Conservation (phyloP, 1,140 invertebrate genomes). For the Macrotrachela quadricornifera region DNA sequence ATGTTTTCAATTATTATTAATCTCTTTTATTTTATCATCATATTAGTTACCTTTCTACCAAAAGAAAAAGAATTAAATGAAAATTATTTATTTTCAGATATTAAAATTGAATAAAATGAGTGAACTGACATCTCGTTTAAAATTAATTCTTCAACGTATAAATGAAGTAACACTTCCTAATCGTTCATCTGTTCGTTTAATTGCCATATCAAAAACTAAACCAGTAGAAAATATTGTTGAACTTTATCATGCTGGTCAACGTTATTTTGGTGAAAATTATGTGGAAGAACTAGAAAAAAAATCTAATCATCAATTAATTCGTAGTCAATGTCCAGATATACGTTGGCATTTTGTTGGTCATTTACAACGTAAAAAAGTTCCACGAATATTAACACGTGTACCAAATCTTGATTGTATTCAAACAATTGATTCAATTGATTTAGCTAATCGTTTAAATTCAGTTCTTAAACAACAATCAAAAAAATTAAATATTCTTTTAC, state of each 20-base stretch:
- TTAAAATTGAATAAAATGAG: no score
- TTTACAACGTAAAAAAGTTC: conserved; percentile 70
- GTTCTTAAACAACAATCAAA: conserved; percentile 42
- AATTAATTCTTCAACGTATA: no score
- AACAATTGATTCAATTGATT: conserved; percentile 60
- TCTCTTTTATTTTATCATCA: no score
- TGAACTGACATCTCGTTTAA: no score
- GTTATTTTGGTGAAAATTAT: conserved; percentile 93
- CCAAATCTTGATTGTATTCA: conserved; percentile 61
- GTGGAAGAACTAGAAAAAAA: conserved; percentile 65
- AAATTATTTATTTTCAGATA: no score
- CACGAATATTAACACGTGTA: conserved; percentile 15
- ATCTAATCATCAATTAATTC: conserved; percentile 44
- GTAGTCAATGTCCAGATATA: conserved; percentile 64
- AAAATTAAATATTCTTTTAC: conserved; percentile 33
- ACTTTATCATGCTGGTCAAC: conserved; percentile 64
- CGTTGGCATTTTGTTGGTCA: conserved; percentile 94
- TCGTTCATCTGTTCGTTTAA: conserved; percentile 32
- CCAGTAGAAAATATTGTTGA: conserved; percentile 49
- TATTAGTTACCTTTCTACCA: no score
- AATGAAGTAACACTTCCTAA: no score
- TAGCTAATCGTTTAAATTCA: conserved; percentile 40
- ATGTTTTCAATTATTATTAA: no score
- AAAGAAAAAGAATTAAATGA: no score
- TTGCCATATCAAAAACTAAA: conserved; percentile 75